Percentiles rank a stretch among this genome's conserved stretches.
phyloP scores from a whole-genome alignment of 2,113 vertebrate genomes.

The Herpailurus yagouaroundi region DNA sequence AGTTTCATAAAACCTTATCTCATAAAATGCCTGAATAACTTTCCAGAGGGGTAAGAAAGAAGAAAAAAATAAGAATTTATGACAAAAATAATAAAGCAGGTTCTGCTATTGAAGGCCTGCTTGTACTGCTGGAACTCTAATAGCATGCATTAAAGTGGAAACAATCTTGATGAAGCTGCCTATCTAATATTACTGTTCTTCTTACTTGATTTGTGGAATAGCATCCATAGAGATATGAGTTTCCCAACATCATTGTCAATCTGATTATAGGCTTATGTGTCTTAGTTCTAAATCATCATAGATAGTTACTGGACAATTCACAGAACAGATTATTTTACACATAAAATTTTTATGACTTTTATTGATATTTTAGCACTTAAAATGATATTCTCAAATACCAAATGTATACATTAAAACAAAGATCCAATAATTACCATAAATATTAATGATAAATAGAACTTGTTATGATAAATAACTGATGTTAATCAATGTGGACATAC shows the following conservation, averaged over 20 bases:
- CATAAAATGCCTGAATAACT: slow-evolving; percentile 76
- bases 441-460: not conserved
- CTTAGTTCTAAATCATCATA: not conserved
- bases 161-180: slow-evolving; percentile 11
- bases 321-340: not conserved
- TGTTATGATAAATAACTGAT: not conserved
- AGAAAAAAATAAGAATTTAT: slow-evolving; percentile 66
- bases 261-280: not conserved
- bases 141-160: not conserved
- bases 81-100: slow-evolving; percentile 65
- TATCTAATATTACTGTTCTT: not conserved
- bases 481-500: not conserved
- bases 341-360: not conserved
- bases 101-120: not conserved
- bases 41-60: slow-evolving; percentile 52
- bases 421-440: not conserved
- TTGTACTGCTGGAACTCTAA: not conserved
- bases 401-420: not conserved
- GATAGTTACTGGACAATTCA: not conserved
- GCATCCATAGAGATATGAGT: not conserved
- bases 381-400: not conserved
- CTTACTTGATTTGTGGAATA: slow-evolving; percentile 42
- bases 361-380: not conserved
- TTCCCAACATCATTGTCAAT: not conserved
- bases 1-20: slow-evolving; percentile 74